Conservation (phyloP, 2,797 vertebrate species). For the Pseudotriccus pelzelni region DNA sequence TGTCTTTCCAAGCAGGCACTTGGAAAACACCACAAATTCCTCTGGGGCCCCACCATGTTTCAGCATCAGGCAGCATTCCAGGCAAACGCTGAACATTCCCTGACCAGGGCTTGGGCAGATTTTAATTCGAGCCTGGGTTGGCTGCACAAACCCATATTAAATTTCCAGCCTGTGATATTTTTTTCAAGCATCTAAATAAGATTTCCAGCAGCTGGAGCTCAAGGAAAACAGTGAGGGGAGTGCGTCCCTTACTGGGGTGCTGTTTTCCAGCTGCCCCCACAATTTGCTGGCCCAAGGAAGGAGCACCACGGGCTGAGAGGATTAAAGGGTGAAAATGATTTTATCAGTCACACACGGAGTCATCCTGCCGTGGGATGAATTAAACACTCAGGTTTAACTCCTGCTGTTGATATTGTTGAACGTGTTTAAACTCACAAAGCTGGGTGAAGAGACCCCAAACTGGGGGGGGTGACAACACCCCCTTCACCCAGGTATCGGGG, state of each 20-base stretch:
- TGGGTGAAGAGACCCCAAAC: not conserved
- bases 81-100: not conserved
- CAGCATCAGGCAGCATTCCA: not conserved
- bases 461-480: not conserved
- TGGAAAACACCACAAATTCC: not conserved
- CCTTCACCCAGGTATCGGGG: not conserved
- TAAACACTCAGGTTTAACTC: not conserved
- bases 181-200: not conserved
- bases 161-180: not conserved
- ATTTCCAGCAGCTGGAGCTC: not conserved
- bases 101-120: not conserved
- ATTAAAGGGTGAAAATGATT: not conserved
- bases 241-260: not conserved
- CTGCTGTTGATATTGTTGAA: not conserved
- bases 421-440: not conserved
- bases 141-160: not conserved
- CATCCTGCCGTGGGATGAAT: not conserved
- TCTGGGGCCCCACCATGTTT: not conserved
- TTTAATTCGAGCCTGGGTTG: not conserved
- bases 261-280: not conserved
- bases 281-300: not conserved
- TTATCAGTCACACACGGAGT: rapidly evolving
- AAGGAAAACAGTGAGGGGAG: not conserved
- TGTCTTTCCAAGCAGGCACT: not conserved
- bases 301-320: not conserved